Percentiles rank a stretch among this genome's conserved stretches.
Evolutionary conservation across 2,113 vertebrate species (phyloP).

Genomic region (Charina bottae): DNA sequence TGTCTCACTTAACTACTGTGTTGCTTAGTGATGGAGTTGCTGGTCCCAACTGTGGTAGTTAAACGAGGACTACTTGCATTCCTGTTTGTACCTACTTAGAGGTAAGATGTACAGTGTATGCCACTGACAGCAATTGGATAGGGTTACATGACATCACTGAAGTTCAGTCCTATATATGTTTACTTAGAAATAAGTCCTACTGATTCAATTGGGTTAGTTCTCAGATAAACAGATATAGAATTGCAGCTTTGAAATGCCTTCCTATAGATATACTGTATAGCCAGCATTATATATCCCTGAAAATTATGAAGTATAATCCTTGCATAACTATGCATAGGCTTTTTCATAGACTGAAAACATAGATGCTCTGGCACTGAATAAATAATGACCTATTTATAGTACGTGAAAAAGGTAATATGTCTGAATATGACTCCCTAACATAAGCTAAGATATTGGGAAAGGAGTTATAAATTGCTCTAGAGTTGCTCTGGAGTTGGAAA

Average conservation of each 20-base stretch:
- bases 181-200: not conserved
- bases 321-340: not conserved
- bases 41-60: too few species aligned
- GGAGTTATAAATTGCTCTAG: not conserved
- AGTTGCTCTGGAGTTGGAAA: not conserved
- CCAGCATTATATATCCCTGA: not conserved
- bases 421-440: not conserved
- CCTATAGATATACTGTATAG: not conserved
- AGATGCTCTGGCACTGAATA: not conserved
- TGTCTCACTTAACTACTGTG: too few species aligned
- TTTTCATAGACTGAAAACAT: not conserved
- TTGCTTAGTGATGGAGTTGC: too few species aligned
- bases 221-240: not conserved
- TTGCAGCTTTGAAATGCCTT: not conserved
- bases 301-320: not conserved
- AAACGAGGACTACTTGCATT: not conserved
- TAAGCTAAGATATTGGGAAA: fast-evolving
- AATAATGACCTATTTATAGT: slow-evolving; percentile 28
- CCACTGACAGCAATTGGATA: too few species aligned
- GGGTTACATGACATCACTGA: too few species aligned
- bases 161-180: not conserved
- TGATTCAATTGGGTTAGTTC: not conserved
- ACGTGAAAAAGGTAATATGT: not conserved
- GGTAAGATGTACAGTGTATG: too few species aligned
- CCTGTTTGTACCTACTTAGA: not conserved